Conservation (phyloP, 1,140 invertebrate genomes). For the Diachasmimorpha longicaudata region DNA sequence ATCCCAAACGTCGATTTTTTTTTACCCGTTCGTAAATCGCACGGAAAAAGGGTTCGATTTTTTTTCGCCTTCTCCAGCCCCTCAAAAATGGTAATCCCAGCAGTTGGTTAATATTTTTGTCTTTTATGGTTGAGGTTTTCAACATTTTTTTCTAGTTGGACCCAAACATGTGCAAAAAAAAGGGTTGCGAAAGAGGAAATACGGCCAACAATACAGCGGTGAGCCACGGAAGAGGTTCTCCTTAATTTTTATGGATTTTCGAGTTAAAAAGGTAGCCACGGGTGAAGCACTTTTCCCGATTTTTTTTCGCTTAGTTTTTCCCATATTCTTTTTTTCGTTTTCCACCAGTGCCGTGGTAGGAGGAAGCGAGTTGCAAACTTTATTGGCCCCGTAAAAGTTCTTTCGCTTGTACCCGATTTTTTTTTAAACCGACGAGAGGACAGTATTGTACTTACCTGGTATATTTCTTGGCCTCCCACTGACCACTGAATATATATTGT, state of each 20-base stretch:
- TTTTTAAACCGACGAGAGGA: neutral
- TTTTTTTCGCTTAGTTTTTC: neutral
- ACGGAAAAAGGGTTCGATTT: neutral
- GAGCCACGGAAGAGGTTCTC: slow-evolving; percentile 30
- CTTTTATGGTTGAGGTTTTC: slow-evolving; percentile 35
- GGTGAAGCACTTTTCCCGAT: neutral
- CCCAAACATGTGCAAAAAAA: slow-evolving; percentile 29
- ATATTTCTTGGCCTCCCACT: neutral
- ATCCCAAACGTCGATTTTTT: neutral
- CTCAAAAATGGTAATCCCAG: neutral
- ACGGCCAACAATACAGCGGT: slow-evolving; percentile 19
- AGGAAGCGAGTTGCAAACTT: slow-evolving; percentile 19
- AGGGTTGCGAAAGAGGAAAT: neutral
- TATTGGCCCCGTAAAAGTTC: slow-evolving; percentile 28
- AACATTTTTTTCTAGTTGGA: slow-evolving; percentile 30
- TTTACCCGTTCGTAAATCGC: neutral
- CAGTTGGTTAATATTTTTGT: neutral
- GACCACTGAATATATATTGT: neutral
- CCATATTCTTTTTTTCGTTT: slow-evolving; percentile 1
- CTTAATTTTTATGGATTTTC: slow-evolving; percentile 46
- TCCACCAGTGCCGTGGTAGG: neutral
- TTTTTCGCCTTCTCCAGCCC: slow-evolving; percentile 21
- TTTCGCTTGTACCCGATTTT: neutral
- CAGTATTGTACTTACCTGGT: slow-evolving; percentile 4
- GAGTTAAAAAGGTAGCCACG: slow-evolving; percentile 33